phyloP scores from a whole-genome alignment of 2,797 vertebrate genomes.

The Tangara arthus region DNA sequence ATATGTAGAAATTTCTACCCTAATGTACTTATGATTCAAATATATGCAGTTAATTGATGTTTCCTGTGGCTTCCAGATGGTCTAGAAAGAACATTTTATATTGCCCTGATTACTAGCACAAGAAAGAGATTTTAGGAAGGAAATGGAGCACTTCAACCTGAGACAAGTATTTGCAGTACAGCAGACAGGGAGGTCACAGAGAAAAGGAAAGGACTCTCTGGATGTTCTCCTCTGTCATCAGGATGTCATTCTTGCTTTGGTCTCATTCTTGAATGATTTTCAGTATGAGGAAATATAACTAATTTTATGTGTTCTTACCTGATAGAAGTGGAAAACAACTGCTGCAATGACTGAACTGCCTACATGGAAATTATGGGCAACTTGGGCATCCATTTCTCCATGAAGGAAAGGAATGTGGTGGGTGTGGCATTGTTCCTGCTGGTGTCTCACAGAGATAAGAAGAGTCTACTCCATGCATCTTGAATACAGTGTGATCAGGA shows the following conservation, averaged over 20 bases:
- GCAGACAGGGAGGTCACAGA: background rate
- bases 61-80: conserved; percentile 71
- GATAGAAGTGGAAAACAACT: background rate
- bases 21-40: conserved; percentile 65
- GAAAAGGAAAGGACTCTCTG: background rate
- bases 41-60: conserved; percentile 63
- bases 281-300: background rate
- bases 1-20: conserved; percentile 32
- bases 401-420: background rate
- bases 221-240: background rate
- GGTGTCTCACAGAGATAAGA: background rate
- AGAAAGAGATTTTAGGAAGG: conserved; percentile 48
- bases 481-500: background rate
- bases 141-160: conserved; percentile 51
- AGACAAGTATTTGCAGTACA: conserved; percentile 20
- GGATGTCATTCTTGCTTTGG: background rate
- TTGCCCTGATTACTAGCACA: conserved; percentile 42
- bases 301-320: background rate
- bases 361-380: background rate
- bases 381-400: background rate
- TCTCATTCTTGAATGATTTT: background rate
- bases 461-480: background rate
- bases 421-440: background rate
- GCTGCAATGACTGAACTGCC: background rate
- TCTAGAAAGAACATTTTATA: conserved; percentile 55